These are phyloP conservation scores for Scaeva pyrastri DNA, from an alignment of 2,888 invertebrate genomes.

Conservation along the genomic window DNA sequence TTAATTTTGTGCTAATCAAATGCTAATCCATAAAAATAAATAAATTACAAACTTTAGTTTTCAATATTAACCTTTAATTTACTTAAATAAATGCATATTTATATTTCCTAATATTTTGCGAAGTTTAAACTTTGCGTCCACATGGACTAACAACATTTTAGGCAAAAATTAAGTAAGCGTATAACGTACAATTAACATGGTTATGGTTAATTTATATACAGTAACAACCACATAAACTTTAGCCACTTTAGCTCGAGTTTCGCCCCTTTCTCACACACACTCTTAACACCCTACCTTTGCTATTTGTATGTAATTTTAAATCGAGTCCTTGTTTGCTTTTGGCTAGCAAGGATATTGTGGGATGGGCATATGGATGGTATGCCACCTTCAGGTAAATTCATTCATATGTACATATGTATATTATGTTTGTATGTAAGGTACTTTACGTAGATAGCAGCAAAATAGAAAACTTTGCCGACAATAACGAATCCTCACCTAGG, in stretches of 20 bases:
- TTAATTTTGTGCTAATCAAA: too few species aligned
- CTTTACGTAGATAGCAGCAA: background rate
- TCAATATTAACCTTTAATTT: too few species aligned
- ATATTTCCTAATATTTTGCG: too few species aligned
- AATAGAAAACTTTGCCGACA: slow-evolving; percentile 66
- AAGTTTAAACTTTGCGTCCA: slow-evolving; percentile 40
- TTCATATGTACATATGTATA: slow-evolving; percentile 1
- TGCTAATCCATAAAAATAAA: too few species aligned
- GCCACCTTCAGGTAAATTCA: slow-evolving; percentile 3
- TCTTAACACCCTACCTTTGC: background rate
- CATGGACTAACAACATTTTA: slow-evolving; percentile 39
- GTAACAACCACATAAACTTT: slow-evolving; percentile 67
- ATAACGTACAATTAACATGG: slow-evolving; percentile 73
- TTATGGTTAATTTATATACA: slow-evolving; percentile 72
- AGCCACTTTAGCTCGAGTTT: slow-evolving; percentile 39
- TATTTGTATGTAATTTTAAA: slow-evolving; percentile 51
- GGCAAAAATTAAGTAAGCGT: slow-evolving; percentile 68
- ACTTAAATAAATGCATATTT: too few species aligned
- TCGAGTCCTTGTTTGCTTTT: slow-evolving; percentile 39
- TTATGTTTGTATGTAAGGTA: background rate
- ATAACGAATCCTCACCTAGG: slow-evolving; percentile 66
- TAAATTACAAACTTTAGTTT: too few species aligned
- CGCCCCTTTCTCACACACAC: slow-evolving; percentile 41
- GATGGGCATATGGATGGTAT: background rate
- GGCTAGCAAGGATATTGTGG: background rate